A percentile compares a stretch with the other conserved stretches of the same genome.
Conservation (phyloP, 2,797 vertebrate species). For the Monodelphis domestica region DNA sequence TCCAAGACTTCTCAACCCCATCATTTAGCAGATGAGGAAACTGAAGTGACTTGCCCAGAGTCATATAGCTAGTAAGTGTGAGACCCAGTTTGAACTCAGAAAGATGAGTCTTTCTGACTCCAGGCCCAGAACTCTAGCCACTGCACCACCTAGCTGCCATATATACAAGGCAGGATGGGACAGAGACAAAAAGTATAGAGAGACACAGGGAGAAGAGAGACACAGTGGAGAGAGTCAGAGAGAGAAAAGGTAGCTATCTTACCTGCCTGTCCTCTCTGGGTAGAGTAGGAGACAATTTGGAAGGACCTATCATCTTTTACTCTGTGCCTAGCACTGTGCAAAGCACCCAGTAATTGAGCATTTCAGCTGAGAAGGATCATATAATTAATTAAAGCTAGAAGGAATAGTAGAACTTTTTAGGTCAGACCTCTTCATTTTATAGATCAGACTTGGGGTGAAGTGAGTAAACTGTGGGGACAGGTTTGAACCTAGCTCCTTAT, state of each 20-base stretch:
- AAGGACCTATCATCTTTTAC: neutral
- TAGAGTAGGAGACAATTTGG: neutral
- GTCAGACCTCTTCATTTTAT: neutral
- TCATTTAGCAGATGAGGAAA: too few relatives aligned
- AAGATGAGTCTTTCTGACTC: too few relatives aligned
- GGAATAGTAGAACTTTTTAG: neutral
- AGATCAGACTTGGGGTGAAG: neutral
- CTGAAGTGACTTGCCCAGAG: too few relatives aligned
- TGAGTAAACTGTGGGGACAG: neutral
- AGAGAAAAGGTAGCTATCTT: neutral
- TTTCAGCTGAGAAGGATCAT: neutral
- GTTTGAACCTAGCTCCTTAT: neutral
- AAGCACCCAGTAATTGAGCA: neutral
- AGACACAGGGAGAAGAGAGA: too few relatives aligned
- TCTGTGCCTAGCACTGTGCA: conserved; percentile 2
- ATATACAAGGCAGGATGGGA: neutral
- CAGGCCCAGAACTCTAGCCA: too few relatives aligned
- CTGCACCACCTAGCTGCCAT: too few relatives aligned
- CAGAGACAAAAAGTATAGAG: neutral
- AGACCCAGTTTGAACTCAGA: too few relatives aligned
- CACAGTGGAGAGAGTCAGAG: neutral
- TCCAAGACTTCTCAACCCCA: too few relatives aligned
- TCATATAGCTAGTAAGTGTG: too few relatives aligned
- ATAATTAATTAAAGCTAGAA: neutral
- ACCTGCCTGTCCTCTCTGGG: neutral